Percentiles rank a stretch among this genome's conserved stretches.
Conservation (phyloP, 2,113 vertebrate genomes). For the Sapayoa aenigma region DNA sequence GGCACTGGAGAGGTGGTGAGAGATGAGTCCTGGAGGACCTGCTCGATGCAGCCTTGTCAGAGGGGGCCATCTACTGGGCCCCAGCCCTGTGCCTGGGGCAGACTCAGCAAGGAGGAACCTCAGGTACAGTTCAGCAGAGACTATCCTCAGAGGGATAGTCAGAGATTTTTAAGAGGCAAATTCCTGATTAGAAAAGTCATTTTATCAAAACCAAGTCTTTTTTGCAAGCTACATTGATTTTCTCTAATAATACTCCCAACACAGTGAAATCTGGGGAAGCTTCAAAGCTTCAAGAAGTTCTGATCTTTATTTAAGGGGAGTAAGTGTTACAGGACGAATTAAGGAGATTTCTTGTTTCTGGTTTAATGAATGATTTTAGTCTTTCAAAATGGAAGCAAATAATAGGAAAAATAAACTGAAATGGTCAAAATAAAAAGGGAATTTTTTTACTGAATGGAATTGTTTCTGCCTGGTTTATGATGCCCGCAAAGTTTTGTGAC, state of each 20-base stretch:
- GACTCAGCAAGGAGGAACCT: not conserved
- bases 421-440: not conserved
- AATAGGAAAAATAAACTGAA: not conserved
- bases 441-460: not conserved
- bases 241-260: not conserved
- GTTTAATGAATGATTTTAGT: not conserved
- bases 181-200: not conserved
- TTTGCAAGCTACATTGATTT: not conserved
- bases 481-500: not conserved
- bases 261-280: not conserved
- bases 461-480: not conserved
- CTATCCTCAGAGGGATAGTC: not conserved
- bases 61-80: constrained; percentile 62
- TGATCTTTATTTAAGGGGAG: not conserved
- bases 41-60: not conserved
- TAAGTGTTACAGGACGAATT: not conserved
- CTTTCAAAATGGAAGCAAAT: not conserved
- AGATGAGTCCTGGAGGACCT: not conserved
- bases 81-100: not conserved
- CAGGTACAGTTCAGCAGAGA: not conserved
- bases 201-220: not conserved
- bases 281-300: not conserved
- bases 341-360: not conserved
- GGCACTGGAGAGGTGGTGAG: not conserved
- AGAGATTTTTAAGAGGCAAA: not conserved